These are phyloP conservation scores for Hycleus phaleratus DNA, from an alignment of 1,140 invertebrate species.

Conservation along the genomic window DNA sequence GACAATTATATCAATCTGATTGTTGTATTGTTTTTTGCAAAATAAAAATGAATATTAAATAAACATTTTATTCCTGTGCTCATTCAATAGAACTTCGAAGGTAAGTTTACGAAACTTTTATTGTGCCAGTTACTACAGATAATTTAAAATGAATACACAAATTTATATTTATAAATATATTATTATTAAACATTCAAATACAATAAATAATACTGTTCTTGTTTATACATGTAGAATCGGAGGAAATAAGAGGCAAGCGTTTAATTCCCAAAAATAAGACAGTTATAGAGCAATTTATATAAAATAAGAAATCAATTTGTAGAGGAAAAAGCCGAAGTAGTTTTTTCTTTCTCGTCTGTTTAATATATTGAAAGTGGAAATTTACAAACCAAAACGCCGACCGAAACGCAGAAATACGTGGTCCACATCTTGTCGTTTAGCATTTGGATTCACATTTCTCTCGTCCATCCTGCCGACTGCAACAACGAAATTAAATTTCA, in stretches of 20 bases:
- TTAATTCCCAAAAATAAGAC: neutral
- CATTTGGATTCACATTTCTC: conserved; percentile 31
- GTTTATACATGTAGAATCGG: neutral
- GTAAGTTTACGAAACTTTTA: too few species aligned
- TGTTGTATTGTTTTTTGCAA: conserved; percentile 4
- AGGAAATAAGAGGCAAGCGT: conserved; percentile 9
- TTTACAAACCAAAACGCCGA: conserved; percentile 48
- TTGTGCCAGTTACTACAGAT: too few species aligned
- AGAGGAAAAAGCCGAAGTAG: neutral
- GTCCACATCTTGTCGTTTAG: conserved; percentile 70
- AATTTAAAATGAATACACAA: neutral
- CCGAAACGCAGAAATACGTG: conserved; percentile 76
- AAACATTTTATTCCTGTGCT: too few species aligned
- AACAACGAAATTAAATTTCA: conserved; percentile 1
- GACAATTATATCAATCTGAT: conserved; percentile 8
- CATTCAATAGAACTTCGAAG: too few species aligned
- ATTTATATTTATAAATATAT: conserved; percentile 12
- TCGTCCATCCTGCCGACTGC: conserved; percentile 23
- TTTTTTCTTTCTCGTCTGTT: too few species aligned
- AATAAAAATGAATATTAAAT: too few species aligned
- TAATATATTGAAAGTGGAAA: too few species aligned
- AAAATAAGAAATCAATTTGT: neutral
- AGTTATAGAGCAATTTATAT: too few species aligned
- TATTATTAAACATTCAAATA: conserved; percentile 12
- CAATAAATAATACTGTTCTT: conserved; percentile 8